These are phyloP conservation scores for Todiramphus chloris DNA, from an alignment of 2,113 vertebrate genomes.

Conservation along the genomic window DNA sequence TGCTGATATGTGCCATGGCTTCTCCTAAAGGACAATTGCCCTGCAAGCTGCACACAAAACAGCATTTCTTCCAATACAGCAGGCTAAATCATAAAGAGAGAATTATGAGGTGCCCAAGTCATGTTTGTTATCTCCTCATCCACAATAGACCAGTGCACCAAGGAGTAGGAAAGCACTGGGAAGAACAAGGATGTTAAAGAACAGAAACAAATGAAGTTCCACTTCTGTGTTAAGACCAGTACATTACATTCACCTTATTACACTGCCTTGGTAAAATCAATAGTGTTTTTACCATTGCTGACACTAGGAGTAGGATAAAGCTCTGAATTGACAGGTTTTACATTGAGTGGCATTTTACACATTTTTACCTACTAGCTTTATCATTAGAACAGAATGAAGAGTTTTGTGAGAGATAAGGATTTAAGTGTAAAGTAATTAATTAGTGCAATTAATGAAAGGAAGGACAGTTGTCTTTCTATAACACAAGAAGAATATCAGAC, in stretches of 20 bases:
- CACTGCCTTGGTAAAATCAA: background rate
- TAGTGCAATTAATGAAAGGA: background rate
- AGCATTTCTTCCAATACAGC: background rate
- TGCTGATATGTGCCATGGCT: background rate
- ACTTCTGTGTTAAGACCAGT: background rate
- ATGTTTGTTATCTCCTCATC: fast-evolving
- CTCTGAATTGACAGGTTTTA: background rate
- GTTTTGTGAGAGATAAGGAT: background rate
- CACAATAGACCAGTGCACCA: background rate
- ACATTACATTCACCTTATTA: background rate
- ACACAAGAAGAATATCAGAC: background rate
- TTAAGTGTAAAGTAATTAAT: background rate
- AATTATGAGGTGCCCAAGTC: background rate
- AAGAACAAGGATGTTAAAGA: background rate
- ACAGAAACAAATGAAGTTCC: background rate
- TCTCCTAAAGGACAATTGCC: background rate
- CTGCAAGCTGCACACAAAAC: background rate
- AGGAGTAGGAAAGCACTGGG: background rate
- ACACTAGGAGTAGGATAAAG: background rate
- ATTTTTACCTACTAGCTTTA: background rate
- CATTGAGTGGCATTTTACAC: background rate
- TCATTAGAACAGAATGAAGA: background rate
- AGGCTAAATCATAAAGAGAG: background rate
- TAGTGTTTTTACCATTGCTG: background rate
- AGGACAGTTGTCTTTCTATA: background rate